Percentiles rank a stretch among this genome's conserved stretches.
Evolutionary conservation across 2,888 invertebrate genomes (phyloP).

Genomic region (Minunthozetes semirufus): DNA sequence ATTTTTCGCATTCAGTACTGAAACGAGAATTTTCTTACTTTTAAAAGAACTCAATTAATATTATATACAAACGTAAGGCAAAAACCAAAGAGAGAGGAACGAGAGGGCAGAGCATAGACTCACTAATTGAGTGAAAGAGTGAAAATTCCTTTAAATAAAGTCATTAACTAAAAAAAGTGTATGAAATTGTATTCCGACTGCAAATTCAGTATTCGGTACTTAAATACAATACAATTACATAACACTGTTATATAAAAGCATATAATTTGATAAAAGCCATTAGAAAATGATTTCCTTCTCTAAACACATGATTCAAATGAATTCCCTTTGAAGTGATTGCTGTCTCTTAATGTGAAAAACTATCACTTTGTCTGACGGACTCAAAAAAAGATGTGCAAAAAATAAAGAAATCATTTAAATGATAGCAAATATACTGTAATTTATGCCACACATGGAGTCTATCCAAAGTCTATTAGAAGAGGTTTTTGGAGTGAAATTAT

Average conservation of each 20-base stretch:
- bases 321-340: no score
- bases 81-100: no score
- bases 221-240: constrained; percentile 2
- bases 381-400: no score
- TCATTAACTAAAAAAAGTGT: not conserved
- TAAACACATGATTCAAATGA: no score
- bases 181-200: not conserved
- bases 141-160: constrained; percentile 6
- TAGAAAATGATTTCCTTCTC: not conserved
- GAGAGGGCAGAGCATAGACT: not conserved
- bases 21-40: no score
- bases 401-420: constrained; percentile 4
- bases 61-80: no score
- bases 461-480: not conserved
- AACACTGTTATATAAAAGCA: not conserved
- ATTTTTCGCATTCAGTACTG: no score
- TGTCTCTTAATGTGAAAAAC: no score
- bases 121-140: constrained; percentile 10
- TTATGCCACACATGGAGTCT: constrained; percentile 1
- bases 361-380: no score
- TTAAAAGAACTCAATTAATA: no score
- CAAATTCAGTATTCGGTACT: not conserved
- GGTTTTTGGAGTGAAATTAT: not conserved
- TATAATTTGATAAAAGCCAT: not conserved
- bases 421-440: constrained; percentile 1